Base-by-base conservation (phyloP, 2,888 invertebrate species). In the Phalangium opilio region DNA sequence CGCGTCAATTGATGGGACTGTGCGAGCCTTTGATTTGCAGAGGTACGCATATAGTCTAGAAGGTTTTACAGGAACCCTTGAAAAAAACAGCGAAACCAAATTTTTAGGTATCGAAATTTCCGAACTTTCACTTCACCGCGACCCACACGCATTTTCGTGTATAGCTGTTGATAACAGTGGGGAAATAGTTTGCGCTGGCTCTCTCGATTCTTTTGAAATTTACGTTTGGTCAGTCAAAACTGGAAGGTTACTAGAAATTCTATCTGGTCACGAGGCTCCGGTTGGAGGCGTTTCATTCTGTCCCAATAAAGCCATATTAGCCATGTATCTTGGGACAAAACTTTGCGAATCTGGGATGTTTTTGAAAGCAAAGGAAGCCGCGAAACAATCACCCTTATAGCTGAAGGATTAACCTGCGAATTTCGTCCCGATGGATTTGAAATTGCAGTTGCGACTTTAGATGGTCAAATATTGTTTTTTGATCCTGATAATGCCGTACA, bases 201-300 rank as follows among this genome's bases (percentile, higher is more conserved):
- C 89, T 0, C 83, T 84, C 60, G 95, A 96, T 65, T 77, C 82
- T 20, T 98, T 95, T 68, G 89, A 95, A 61, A 81, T 98, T 55
- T 96, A 78, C 70, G 70, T 99, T 17, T 99, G 96, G 96, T 90
- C 90, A 4, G 73, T 96, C 61, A 85, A 93, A 70, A 79, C 85
- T 40, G 96, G 96, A 2, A 77, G 81, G 54, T 71, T 99, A 1
- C 67, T 98, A 19, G 96, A 96, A 70, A 77, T 86, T 41, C 68
- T 96, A 52, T 77, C 81, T 40, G 96, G 96, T 0, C 98, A 98
- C 63, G 84, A 86, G 66, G 93, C 86, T 2, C 95, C 95, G 1
- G 82, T 98, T 2, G 77, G 81, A 41, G 74, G 80, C 49, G 63
- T 98, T 1, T 73, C 78, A 1, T 95, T 98, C 67, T 81, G 76